These are phyloP conservation scores for Eulemur coronatus DNA, from an alignment of 2,797 vertebrate species.

Conservation along the genomic window DNA sequence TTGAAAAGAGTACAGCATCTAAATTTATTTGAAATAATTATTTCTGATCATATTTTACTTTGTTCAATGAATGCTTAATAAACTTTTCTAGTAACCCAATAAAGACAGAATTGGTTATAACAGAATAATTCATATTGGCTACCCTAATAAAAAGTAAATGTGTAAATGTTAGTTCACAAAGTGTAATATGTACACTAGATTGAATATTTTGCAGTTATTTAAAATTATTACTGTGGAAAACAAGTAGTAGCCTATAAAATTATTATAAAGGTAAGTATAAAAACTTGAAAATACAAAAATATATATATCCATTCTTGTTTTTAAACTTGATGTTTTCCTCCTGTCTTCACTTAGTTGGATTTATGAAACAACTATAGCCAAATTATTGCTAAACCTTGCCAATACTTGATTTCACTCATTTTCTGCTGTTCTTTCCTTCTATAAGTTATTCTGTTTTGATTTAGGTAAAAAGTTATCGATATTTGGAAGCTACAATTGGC, in stretches of 20 bases:
- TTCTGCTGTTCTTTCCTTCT: not conserved
- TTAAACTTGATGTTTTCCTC: not conserved
- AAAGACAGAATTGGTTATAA: not conserved
- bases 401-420: not conserved
- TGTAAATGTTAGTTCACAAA: not conserved
- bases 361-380: not conserved
- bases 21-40: not conserved
- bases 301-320: not conserved
- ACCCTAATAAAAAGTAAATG: not conserved
- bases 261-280: not conserved
- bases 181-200: not conserved
- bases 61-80: not conserved
- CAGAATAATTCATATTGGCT: not conserved
- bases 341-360: not conserved
- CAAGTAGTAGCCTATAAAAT: not conserved
- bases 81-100: slow-evolving; percentile 1
- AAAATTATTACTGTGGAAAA: not conserved
- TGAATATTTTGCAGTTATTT: not conserved
- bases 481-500: not conserved
- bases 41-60: not conserved
- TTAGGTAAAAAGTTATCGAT: not conserved
- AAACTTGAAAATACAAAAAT: not conserved
- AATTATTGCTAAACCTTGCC: not conserved
- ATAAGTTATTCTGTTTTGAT: not conserved
- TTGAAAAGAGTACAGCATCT: not conserved